Percentiles rank a stretch among this genome's conserved stretches.
These are phyloP conservation scores for Aphyosemion australe DNA, from an alignment of 2,113 vertebrate species.

Conservation along the genomic window DNA sequence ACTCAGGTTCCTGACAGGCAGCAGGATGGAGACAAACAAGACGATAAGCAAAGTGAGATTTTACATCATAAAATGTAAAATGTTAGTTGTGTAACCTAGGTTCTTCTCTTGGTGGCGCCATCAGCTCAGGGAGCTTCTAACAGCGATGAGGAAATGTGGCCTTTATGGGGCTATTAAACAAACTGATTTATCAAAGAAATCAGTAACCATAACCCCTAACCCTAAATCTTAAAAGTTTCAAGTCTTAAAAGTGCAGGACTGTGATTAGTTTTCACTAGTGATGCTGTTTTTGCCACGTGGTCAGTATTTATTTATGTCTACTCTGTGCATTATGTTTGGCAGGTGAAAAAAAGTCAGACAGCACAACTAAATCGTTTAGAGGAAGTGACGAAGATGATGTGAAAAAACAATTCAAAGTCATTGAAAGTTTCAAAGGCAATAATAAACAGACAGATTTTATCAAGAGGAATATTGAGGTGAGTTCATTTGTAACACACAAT, in stretches of 20 bases:
- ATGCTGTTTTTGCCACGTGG: neutral
- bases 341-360: slow-evolving; percentile 45
- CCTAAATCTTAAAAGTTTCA: neutral
- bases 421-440: slow-evolving; percentile 63
- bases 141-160: neutral
- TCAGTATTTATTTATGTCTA: slow-evolving; percentile 7
- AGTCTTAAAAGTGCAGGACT: neutral
- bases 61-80: neutral
- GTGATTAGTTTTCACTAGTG: slow-evolving; percentile 2
- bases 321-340: slow-evolving; percentile 12
- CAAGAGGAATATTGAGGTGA: slow-evolving; percentile 92
- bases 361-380: slow-evolving; percentile 33
- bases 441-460: slow-evolving; percentile 85
- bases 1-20: slow-evolving; percentile 80
- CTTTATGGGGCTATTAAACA: slow-evolving; percentile 1
- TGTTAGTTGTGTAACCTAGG: neutral
- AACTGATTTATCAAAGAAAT: neutral
- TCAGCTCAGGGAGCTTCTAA: slow-evolving; percentile 19
- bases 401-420: slow-evolving; percentile 45
- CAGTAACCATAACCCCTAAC: neutral
- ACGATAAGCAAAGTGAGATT: slow-evolving; percentile 54
- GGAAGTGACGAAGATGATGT: slow-evolving; percentile 20
- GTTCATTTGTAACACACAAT: slow-evolving; percentile 50
- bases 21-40: slow-evolving; percentile 41
- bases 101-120: slow-evolving; percentile 68